Percentiles rank a stretch among this genome's conserved stretches.
phyloP scores from a whole-genome alignment of 1,140 invertebrate genomes.

The Apis florea region DNA sequence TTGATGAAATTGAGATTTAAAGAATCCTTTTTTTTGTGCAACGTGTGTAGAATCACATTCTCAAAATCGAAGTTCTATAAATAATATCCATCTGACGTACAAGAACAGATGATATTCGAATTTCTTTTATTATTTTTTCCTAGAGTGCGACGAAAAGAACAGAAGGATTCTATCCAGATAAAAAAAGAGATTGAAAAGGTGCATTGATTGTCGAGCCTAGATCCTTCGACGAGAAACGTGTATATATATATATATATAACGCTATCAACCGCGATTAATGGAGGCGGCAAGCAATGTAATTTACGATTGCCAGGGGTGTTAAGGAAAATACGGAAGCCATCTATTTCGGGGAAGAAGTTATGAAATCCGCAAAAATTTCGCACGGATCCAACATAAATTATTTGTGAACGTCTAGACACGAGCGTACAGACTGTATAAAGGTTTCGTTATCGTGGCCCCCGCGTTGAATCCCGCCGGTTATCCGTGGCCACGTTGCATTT shows the following conservation, averaged over 20 bases:
- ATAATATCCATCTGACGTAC: too few relatives aligned
- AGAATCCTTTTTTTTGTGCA: too few relatives aligned
- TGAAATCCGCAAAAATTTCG: constrained; percentile 22
- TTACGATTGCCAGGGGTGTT: not conserved
- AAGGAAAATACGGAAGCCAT: constrained; percentile 9
- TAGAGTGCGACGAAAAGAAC: too few relatives aligned
- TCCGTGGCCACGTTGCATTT: constrained; percentile 38
- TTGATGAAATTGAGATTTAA: too few relatives aligned
- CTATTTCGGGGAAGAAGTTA: constrained; percentile 7
- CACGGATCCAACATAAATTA: constrained; percentile 35
- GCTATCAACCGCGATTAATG: constrained; percentile 13
- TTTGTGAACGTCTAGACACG: not conserved
- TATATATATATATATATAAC: too few relatives aligned
- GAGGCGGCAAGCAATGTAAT: not conserved
- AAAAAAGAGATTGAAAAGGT: too few relatives aligned
- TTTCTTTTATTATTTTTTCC: too few relatives aligned
- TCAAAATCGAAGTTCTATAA: too few relatives aligned
- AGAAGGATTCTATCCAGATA: too few relatives aligned
- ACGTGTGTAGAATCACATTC: too few relatives aligned
- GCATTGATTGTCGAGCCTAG: too few relatives aligned
- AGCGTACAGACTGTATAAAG: constrained; percentile 15
- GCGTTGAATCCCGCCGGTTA: constrained; percentile 22
- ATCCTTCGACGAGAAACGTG: not conserved
- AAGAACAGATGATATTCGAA: too few relatives aligned
- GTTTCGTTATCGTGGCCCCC: constrained; percentile 39